A percentile compares a stretch with the other conserved stretches of the same genome.
Evolutionary conservation across 2,888 invertebrate genomes (phyloP).

Genomic region (Andrena trimmerana): DNA sequence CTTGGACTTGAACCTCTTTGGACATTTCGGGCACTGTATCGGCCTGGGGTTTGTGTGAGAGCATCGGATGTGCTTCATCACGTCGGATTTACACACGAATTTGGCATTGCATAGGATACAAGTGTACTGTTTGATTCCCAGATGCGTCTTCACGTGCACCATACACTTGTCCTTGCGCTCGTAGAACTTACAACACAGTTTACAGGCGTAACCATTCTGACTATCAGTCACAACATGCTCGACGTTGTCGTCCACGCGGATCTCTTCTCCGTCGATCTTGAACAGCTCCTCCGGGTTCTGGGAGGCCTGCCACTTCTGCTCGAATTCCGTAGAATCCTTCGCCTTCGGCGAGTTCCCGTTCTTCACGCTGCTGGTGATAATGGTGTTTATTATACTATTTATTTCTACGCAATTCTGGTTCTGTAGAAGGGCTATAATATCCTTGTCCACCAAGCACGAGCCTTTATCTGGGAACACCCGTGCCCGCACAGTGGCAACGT

Average conservation of each 20-base stretch:
- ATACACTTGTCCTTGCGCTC: slow-evolving; percentile 83
- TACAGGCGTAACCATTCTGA: slow-evolving; percentile 81
- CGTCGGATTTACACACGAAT: slow-evolving; percentile 84
- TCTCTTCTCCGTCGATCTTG: slow-evolving; percentile 82
- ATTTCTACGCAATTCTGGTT: slow-evolving; percentile 80
- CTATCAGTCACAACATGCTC: slow-evolving; percentile 78
- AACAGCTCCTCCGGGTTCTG: slow-evolving; percentile 82
- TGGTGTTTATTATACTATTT: slow-evolving; percentile 80
- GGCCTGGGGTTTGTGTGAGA: slow-evolving; percentile 84
- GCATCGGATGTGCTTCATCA: slow-evolving; percentile 84
- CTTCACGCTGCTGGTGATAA: slow-evolving; percentile 72
- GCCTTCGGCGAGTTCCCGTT: slow-evolving; percentile 72
- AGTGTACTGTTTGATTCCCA: slow-evolving; percentile 83
- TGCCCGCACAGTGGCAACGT: slow-evolving; percentile 77
- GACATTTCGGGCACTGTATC: slow-evolving; percentile 83
- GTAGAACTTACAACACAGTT: slow-evolving; percentile 82
- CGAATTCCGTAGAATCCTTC: slow-evolving; percentile 77
- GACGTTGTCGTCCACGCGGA: slow-evolving; percentile 83
- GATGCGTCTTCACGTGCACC: slow-evolving; percentile 83
- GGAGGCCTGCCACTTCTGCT: slow-evolving; percentile 75
- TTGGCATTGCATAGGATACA: slow-evolving; percentile 83
- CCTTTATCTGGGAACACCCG: slow-evolving; percentile 84
- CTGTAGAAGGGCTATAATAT: slow-evolving; percentile 79
- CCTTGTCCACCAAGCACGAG: slow-evolving; percentile 81
- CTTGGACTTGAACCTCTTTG: slow-evolving; percentile 83